phyloP scores from a whole-genome alignment of 1,140 invertebrate species.

The Papilio helenus region DNA sequence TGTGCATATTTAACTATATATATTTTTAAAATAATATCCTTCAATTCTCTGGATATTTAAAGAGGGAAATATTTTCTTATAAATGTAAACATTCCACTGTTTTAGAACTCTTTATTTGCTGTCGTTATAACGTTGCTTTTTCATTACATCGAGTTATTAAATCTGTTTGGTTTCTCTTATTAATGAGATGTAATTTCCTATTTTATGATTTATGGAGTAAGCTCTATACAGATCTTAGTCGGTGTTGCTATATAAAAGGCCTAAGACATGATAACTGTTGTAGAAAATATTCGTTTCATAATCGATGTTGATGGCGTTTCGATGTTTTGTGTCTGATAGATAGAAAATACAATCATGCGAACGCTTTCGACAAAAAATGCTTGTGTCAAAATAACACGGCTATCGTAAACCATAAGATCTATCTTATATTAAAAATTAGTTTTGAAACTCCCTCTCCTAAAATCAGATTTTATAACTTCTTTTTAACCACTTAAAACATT shows the following conservation, averaged over 20 bases:
- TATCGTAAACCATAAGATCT: not conserved
- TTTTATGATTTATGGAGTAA: not conserved
- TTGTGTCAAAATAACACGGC: not conserved
- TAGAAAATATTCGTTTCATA: not conserved
- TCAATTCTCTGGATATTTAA: not conserved
- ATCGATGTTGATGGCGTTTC: not conserved
- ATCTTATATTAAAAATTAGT: not conserved
- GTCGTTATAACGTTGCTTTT: not conserved
- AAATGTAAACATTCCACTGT: slow-evolving; percentile 7
- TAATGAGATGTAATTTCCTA: too few relatives aligned
- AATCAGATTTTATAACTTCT: too few relatives aligned
- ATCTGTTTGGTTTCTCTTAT: not conserved
- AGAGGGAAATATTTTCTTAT: not conserved
- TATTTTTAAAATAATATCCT: not conserved
- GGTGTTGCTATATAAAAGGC: slow-evolving; percentile 11
- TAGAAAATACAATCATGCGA: slow-evolving; percentile 13
- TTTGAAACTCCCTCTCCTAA: too few relatives aligned
- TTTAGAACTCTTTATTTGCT: not conserved
- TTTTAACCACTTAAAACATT: too few relatives aligned
- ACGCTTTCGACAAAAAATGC: not conserved
- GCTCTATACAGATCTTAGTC: not conserved
- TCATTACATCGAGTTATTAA: not conserved
- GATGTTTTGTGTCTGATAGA: slow-evolving; percentile 19
- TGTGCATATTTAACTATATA: slow-evolving; percentile 6
- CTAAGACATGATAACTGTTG: not conserved